These are phyloP conservation scores for Liasis olivaceus DNA, from an alignment of 2,797 vertebrate genomes.

Conservation along the genomic window DNA sequence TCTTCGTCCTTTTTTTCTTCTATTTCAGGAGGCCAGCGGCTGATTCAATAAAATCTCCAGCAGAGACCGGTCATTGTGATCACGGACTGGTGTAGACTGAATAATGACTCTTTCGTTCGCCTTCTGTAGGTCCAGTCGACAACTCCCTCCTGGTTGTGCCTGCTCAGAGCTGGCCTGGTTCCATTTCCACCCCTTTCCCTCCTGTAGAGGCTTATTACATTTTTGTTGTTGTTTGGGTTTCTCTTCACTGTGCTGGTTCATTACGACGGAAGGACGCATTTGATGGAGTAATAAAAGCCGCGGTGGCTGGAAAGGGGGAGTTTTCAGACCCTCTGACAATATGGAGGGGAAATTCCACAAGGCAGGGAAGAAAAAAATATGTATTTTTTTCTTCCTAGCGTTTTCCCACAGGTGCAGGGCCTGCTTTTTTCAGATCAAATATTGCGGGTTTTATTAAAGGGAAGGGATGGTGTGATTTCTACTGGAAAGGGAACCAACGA, in stretches of 20 bases:
- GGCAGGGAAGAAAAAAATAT: not conserved
- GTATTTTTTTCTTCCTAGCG: too few species aligned
- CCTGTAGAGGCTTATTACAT: too few species aligned
- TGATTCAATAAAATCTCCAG: slow-evolving; percentile 35
- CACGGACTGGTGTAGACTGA: slow-evolving; percentile 4
- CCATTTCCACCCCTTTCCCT: too few species aligned
- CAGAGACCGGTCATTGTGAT: slow-evolving; percentile 32
- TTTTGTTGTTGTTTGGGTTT: not conserved
- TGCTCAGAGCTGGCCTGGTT: not conserved
- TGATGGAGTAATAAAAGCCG: slow-evolving; percentile 5
- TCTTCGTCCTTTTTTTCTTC: slow-evolving; percentile 7
- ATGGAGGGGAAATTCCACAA: not conserved
- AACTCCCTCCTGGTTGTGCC: too few species aligned
- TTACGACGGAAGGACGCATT: not conserved
- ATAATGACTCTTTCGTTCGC: slow-evolving; percentile 27
- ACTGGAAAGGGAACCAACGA: not conserved
- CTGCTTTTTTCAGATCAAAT: too few species aligned
- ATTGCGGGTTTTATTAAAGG: not conserved
- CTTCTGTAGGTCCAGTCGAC: not conserved
- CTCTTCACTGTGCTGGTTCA: not conserved
- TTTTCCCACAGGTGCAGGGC: too few species aligned
- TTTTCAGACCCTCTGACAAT: not conserved
- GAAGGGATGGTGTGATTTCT: not conserved
- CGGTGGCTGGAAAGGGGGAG: not conserved
- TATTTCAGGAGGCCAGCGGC: slow-evolving; percentile 5